Evolutionary conservation across 2,113 vertebrate genomes (phyloP).

Genomic region (Phyllostomus discolor): DNA sequence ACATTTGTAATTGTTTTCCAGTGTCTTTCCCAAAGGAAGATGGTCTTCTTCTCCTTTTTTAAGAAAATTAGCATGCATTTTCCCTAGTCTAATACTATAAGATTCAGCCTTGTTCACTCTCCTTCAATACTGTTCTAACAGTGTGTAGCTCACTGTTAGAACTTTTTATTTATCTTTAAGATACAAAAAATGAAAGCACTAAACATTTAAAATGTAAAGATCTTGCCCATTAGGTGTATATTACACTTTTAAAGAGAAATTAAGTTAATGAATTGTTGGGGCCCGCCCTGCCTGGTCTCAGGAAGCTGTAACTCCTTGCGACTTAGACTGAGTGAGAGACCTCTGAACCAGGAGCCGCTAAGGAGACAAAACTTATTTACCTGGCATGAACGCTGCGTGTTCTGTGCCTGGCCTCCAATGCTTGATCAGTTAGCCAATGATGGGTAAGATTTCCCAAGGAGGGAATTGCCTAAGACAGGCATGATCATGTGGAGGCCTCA

Average conservation of each 20-base stretch:
- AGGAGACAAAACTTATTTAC: too few species aligned
- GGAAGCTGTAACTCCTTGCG: too few species aligned
- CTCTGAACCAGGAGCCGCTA: too few species aligned
- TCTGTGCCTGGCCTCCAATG: too few species aligned
- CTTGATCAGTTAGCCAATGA: too few species aligned
- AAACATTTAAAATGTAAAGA: neutral
- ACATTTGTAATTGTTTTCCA: neutral
- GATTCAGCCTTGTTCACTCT: neutral
- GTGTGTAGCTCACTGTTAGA: neutral
- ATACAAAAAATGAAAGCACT: neutral
- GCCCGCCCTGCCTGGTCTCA: too few species aligned
- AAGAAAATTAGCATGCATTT: neutral
- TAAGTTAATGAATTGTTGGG: neutral
- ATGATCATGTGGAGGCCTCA: too few species aligned
- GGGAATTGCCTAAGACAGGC: too few species aligned
- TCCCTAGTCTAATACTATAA: neutral
- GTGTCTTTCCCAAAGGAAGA: neutral
- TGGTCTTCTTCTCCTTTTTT: neutral
- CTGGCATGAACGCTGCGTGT: too few species aligned
- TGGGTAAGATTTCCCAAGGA: too few species aligned
- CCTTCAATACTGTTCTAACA: neutral
- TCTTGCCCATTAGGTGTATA: neutral
- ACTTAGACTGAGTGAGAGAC: too few species aligned
- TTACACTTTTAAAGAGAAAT: constrained; percentile 7
- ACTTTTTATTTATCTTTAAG: neutral